Evolutionary conservation across 2,888 invertebrate genomes (phyloP).

Genomic region (Ephialtes manifestator): DNA sequence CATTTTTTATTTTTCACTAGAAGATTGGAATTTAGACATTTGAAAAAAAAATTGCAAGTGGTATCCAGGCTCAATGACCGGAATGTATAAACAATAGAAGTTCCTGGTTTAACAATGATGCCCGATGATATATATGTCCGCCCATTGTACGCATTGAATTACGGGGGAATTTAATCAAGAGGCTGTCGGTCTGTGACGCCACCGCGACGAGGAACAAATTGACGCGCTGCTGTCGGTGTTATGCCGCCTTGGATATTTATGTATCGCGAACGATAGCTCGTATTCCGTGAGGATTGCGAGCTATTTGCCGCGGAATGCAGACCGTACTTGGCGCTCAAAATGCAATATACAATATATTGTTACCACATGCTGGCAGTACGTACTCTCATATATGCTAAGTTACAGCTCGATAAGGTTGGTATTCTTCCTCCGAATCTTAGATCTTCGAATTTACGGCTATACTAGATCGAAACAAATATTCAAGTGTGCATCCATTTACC

Average conservation of each 20-base stretch:
- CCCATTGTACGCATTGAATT: constrained; percentile 26
- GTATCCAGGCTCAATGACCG: neutral
- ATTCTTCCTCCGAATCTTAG: constrained; percentile 23
- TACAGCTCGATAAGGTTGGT: constrained; percentile 29
- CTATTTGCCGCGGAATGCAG: constrained; percentile 8
- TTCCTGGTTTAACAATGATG: neutral
- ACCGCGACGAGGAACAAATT: constrained; percentile 22
- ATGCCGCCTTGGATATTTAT: constrained; percentile 51
- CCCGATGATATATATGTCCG: neutral
- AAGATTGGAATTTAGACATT: neutral
- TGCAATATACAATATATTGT: constrained; percentile 9
- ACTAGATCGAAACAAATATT: constrained; percentile 31
- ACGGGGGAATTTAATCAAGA: constrained; percentile 41
- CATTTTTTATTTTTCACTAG: neutral
- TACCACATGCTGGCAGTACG: constrained; percentile 2
- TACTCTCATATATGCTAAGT: constrained; percentile 22
- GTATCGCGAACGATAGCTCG: constrained; percentile 37
- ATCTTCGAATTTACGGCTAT: constrained; percentile 57
- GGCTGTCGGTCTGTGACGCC: constrained; percentile 18
- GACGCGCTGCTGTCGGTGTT: constrained; percentile 32
- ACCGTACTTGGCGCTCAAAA: neutral
- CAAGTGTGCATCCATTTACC: constrained; percentile 21
- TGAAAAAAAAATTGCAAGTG: neutral
- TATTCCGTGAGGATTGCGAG: constrained; percentile 13
- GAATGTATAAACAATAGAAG: neutral